Conservation (phyloP, 2,888 invertebrate genomes). For the Parasteatoda lunata region DNA sequence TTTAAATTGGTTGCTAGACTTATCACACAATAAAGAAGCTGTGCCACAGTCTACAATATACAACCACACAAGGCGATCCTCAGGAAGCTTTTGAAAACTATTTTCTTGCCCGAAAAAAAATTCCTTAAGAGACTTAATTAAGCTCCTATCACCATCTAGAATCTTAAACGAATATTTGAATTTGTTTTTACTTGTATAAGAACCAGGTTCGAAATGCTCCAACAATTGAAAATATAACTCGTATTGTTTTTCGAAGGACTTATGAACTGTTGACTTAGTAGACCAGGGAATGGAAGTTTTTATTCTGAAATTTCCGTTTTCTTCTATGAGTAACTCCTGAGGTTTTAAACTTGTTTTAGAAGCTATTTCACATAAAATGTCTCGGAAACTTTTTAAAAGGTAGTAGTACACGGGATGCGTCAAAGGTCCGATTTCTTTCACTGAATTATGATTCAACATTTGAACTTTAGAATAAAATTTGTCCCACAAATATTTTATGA, state of each 20-base stretch:
- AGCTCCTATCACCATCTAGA: neutral
- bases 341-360: neutral
- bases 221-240: neutral
- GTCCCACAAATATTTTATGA: neutral
- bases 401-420: neutral
- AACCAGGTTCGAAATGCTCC: neutral
- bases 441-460: neutral
- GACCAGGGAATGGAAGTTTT: neutral
- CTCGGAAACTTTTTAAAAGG: neutral
- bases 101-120: too few species aligned
- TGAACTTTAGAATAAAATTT: neutral
- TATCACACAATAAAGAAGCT: neutral
- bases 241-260: neutral
- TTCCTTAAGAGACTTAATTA: too few species aligned
- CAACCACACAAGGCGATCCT: neutral
- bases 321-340: neutral
- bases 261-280: neutral
- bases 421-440: neutral
- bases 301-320: neutral
- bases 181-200: neutral
- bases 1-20: neutral
- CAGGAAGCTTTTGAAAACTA: neutral
- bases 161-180: neutral
- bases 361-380: neutral
- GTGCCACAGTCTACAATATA: neutral